Conservation (phyloP, 2,797 vertebrate genomes). For the Sparidentex hasta region DNA sequence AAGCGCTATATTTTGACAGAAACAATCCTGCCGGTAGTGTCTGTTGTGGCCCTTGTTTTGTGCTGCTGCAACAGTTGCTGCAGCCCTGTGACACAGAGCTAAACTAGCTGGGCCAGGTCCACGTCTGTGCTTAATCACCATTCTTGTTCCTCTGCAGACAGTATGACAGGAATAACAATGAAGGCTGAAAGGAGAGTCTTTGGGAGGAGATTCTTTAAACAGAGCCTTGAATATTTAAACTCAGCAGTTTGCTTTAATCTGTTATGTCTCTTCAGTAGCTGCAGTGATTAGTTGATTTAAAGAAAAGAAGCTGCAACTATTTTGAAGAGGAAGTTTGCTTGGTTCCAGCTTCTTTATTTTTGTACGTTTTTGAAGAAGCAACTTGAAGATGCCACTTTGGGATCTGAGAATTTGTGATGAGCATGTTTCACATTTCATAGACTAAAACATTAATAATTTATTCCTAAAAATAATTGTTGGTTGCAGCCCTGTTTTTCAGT, state of each 20-base stretch:
- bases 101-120: slow-evolving; percentile 52
- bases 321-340: no score
- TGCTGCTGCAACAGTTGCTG: slow-evolving; percentile 14
- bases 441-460: no score
- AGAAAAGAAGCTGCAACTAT: no score
- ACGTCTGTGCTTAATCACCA: slow-evolving; percentile 38
- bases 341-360: no score
- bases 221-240: not conserved
- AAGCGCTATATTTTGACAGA: slow-evolving; percentile 62
- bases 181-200: slow-evolving; percentile 14
- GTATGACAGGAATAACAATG: slow-evolving; percentile 40
- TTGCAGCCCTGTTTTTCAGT: no score
- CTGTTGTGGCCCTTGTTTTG: slow-evolving; percentile 16
- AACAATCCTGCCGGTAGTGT: slow-evolving; percentile 14
- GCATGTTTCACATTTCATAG: no score
- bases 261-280: not conserved
- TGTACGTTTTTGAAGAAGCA: no score
- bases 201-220: not conserved
- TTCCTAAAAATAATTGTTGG: no score
- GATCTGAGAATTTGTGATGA: no score
- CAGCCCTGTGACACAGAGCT: slow-evolving; percentile 29
- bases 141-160: slow-evolving; percentile 52
- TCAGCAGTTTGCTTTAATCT: not conserved
- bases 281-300: not conserved
- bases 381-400: no score